Conservation (phyloP, 23 tunicate species). For the Ascidia mentula region DNA sequence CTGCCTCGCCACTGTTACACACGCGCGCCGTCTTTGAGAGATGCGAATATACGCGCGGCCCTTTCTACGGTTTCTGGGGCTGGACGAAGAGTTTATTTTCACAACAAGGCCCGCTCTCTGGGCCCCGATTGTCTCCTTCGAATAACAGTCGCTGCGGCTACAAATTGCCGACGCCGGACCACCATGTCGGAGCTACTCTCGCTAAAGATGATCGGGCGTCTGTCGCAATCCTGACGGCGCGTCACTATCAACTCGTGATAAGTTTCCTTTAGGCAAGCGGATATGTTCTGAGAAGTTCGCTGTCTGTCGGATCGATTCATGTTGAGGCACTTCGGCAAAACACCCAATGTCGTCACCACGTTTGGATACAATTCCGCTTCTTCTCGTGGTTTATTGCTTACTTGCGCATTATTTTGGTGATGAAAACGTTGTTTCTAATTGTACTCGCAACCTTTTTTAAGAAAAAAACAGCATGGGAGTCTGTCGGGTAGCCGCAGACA, state of each 20-base stretch:
- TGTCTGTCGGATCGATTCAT: neutral
- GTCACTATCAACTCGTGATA: constrained; percentile 1
- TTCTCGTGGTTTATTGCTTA: too few relatives aligned
- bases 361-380: too few relatives aligned
- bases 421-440: too few relatives aligned
- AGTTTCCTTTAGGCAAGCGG: neutral
- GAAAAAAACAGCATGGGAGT: too few relatives aligned
- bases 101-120: neutral
- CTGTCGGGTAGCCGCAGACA: neutral
- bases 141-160: neutral
- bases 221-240: neutral
- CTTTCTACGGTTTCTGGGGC: neutral
- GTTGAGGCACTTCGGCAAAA: too few relatives aligned
- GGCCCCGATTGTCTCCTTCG: neutral
- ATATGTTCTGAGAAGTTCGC: neutral
- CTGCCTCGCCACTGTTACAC: neutral
- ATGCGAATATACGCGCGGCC: neutral
- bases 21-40: neutral
- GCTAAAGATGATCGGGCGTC: constrained; percentile 1
- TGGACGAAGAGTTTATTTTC: neutral
- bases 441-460: too few relatives aligned
- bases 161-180: neutral
- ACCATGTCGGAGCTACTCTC: neutral
- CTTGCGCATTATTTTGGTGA: too few relatives aligned
- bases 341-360: too few relatives aligned